phyloP scores from a whole-genome alignment of 2,888 invertebrate species.

The Pemphredon lugubris region DNA sequence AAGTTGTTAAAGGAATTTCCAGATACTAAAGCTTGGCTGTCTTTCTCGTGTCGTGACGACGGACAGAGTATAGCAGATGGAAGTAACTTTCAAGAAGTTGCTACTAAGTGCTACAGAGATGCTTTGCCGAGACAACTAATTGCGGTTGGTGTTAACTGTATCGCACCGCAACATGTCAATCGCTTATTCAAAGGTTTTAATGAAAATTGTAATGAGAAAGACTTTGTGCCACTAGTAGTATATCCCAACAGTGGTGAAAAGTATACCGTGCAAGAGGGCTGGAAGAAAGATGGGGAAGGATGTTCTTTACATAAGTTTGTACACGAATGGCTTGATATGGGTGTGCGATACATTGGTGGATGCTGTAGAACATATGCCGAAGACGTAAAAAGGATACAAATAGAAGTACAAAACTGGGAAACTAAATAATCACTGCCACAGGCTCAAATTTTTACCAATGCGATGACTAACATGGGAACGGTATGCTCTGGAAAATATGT shows the following conservation, averaged over 20 bases:
- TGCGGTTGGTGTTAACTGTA: constrained; percentile 95
- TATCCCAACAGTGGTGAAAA: constrained; percentile 97
- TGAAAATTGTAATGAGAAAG: constrained; percentile 79
- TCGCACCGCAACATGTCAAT: constrained; percentile 86
- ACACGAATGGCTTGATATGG: constrained; percentile 91
- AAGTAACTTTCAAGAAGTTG: constrained; percentile 89
- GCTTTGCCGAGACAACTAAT: constrained; percentile 77
- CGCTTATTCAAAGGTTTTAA: constrained; percentile 84
- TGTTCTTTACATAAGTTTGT: constrained; percentile 88
- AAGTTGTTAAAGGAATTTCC: constrained; percentile 91
- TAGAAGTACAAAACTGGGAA: constrained; percentile 40
- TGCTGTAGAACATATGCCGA: constrained; percentile 94
- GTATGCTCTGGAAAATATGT: not conserved
- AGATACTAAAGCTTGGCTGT: constrained; percentile 90
- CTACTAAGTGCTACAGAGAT: constrained; percentile 85
- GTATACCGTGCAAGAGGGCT: constrained; percentile 84
- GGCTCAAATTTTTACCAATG: not conserved
- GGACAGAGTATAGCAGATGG: constrained; percentile 88
- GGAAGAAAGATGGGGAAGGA: constrained; percentile 85
- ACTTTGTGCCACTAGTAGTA: constrained; percentile 88
- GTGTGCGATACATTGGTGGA: constrained; percentile 93
- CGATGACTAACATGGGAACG: not conserved
- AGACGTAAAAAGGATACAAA: constrained; percentile 82
- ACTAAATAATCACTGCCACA: constrained; percentile 3
- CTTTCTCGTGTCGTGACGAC: constrained; percentile 90